phyloP scores from a whole-genome alignment of 1,140 invertebrate species.

The Eurosta solidaginis region DNA sequence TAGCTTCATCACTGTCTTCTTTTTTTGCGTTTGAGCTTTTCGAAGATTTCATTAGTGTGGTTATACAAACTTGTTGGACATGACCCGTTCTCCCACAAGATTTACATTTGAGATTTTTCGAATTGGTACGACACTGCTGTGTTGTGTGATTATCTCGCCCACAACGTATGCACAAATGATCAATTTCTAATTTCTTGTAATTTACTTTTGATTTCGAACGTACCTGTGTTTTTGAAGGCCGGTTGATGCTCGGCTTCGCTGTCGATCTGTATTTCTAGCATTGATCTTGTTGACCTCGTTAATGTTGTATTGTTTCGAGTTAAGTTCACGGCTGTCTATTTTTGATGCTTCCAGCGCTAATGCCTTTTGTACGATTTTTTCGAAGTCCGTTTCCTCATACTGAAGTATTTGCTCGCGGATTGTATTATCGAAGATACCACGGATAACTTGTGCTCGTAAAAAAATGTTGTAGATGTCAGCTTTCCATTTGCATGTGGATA shows the following conservation, averaged over 20 bases:
- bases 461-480: slow-evolving; percentile 8
- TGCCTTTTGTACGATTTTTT: background rate
- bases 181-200: background rate
- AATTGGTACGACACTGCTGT: slow-evolving; percentile 18
- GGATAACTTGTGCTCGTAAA: slow-evolving; percentile 1
- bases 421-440: background rate
- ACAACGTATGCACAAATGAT: no score
- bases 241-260: no score
- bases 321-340: slow-evolving; percentile 4
- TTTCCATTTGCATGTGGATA: background rate
- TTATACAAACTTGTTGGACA: background rate
- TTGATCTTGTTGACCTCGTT: no score
- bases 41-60: background rate
- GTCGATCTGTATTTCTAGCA: no score
- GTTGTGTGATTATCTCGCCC: no score
- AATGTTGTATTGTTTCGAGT: background rate
- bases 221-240: no score
- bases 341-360: slow-evolving; percentile 3
- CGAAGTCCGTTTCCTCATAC: background rate
- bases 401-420: background rate
- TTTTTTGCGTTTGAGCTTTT: no score
- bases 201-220: no score
- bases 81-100: background rate
- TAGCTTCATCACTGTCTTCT: no score
- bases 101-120: background rate